These are phyloP conservation scores for Lithobates pipiens DNA, from an alignment of 2,797 vertebrate genomes.

Conservation along the genomic window DNA sequence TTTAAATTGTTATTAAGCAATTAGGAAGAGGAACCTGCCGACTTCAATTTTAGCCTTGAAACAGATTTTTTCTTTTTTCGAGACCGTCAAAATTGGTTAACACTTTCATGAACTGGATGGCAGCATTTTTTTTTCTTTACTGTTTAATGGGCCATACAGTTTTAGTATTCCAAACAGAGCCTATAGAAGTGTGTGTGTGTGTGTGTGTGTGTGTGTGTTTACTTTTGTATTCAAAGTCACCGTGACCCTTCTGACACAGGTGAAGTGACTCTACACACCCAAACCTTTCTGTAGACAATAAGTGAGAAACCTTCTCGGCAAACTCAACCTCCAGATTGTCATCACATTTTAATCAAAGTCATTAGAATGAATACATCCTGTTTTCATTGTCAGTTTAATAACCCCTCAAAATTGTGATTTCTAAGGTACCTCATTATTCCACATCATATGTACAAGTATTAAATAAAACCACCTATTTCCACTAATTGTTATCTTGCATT, in stretches of 20 bases:
- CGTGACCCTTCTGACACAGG: constrained; percentile 4
- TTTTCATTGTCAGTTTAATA: background rate
- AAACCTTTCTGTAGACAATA: background rate
- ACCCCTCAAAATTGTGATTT: no score
- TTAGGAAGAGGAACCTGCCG: constrained; percentile 59
- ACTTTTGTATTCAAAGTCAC: constrained; percentile 10
- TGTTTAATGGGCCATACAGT: background rate
- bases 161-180: background rate
- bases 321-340: background rate
- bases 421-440: background rate
- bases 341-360: no score
- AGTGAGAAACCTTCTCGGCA: background rate
- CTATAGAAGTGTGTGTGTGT: background rate
- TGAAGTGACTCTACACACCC: background rate
- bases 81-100: constrained; percentile 38
- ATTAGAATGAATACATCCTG: background rate
- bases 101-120: constrained; percentile 25
- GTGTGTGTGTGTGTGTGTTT: background rate
- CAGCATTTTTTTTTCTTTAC: background rate
- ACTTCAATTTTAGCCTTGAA: constrained; percentile 65
- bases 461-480: no score
- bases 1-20: constrained; percentile 66
- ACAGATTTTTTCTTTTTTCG: constrained; percentile 32
- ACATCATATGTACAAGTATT: background rate
- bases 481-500: no score